Evolutionary conservation across 2,797 vertebrate genomes (phyloP).

Genomic region (Falco cherrug): DNA sequence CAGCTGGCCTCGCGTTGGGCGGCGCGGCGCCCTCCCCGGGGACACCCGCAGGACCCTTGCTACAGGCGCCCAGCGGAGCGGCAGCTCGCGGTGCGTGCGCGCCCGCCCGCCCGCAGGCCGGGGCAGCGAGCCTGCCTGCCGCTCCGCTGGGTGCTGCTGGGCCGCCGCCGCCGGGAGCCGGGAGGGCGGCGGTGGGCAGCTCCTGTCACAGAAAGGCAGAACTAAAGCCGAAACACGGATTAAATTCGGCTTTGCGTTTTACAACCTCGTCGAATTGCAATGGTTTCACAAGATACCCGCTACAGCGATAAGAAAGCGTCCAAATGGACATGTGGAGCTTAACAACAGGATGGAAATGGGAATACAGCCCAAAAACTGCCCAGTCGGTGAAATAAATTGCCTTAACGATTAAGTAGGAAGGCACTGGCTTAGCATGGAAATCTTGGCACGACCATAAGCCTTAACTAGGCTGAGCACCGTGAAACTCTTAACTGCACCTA

Average conservation of each 20-base stretch:
- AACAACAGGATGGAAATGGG: neutral
- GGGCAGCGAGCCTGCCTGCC: too few relatives aligned
- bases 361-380: neutral
- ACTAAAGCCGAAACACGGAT: neutral
- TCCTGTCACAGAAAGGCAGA: neutral
- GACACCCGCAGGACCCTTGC: neutral
- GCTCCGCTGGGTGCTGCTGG: neutral
- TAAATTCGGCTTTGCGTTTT: neutral
- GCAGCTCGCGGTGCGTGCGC: too few relatives aligned
- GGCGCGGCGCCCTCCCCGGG: neutral
- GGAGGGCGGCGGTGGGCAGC: too few relatives aligned
- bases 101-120: too few relatives aligned
- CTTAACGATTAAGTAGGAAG: neutral
- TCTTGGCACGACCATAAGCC: neutral
- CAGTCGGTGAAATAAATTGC: neutral
- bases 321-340: neutral
- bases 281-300: neutral
- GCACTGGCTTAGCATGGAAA: neutral
- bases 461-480: neutral
- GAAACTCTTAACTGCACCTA: neutral
- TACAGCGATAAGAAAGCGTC: neutral
- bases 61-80: too few relatives aligned
- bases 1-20: neutral
- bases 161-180: neutral
- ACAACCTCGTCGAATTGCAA: neutral